These are phyloP conservation scores for Aleiodes alternator DNA, from an alignment of 2,888 invertebrate genomes.

Conservation along the genomic window DNA sequence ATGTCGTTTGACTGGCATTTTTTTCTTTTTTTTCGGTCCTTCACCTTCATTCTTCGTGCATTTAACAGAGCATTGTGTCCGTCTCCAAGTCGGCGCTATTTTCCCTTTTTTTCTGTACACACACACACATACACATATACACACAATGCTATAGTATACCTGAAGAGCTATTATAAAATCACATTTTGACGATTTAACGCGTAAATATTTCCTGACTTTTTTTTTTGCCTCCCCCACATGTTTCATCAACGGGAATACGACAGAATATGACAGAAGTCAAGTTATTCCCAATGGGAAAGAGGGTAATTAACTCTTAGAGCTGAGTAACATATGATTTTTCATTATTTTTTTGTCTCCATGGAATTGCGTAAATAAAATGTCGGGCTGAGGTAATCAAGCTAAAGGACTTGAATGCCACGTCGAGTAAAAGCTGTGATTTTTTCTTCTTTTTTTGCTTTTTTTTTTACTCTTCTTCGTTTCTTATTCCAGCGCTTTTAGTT, in stretches of 20 bases:
- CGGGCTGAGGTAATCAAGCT: slow-evolving; percentile 27
- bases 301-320: slow-evolving; percentile 1
- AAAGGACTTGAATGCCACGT: slow-evolving; percentile 19
- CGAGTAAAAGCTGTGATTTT: neutral
- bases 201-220: slow-evolving; percentile 5
- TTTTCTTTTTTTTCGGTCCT: slow-evolving; percentile 7
- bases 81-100: neutral
- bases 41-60: slow-evolving; percentile 11
- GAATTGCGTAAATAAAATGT: slow-evolving; percentile 8
- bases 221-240: neutral
- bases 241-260: neutral
- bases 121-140: too few species aligned
- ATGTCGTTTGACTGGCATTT: slow-evolving; percentile 66
- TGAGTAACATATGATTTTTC: neutral
- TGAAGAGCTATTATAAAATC: neutral
- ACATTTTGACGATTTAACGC: neutral
- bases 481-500: neutral
- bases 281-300: slow-evolving; percentile 1
- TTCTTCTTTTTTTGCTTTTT: neutral
- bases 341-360: slow-evolving; percentile 1
- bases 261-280: neutral
- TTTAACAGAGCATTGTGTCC: neutral
- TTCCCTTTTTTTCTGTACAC: neutral
- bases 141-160: neutral
- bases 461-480: too few species aligned